Percentiles rank a stretch among this genome's conserved stretches.
Conservation (phyloP, 2,888 invertebrate species). For the Zhuqinia jingwanae region DNA sequence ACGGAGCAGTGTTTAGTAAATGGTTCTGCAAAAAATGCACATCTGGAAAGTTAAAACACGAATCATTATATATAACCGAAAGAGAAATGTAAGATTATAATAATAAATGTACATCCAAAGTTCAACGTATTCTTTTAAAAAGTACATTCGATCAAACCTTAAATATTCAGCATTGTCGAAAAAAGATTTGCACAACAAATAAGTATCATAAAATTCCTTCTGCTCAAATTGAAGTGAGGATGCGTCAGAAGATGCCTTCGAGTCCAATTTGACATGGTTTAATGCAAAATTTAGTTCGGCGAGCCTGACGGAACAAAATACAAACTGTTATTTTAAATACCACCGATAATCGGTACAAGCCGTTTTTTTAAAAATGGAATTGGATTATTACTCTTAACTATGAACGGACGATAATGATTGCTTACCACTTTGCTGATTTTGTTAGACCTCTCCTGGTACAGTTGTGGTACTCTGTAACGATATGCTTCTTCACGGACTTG, state of each 20-base stretch:
- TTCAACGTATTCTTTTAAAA: too few relatives aligned
- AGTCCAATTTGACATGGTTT: slow-evolving; percentile 84
- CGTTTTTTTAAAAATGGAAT: too few relatives aligned
- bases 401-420: slow-evolving; percentile 47
- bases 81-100: slow-evolving; percentile 61
- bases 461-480: slow-evolving; percentile 86
- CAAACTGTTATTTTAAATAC: too few relatives aligned
- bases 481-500: slow-evolving; percentile 85
- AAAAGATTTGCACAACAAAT: slow-evolving; percentile 91
- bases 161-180: slow-evolving; percentile 96
- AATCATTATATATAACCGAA: slow-evolving; percentile 1
- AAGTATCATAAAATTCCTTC: slow-evolving; percentile 87
- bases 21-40: slow-evolving; percentile 89
- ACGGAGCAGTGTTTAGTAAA: slow-evolving; percentile 85
- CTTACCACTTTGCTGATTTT: slow-evolving; percentile 91
- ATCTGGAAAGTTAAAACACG: slow-evolving; percentile 81
- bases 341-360: too few relatives aligned
- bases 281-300: slow-evolving; percentile 91
- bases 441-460: slow-evolving; percentile 90
- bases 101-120: too few relatives aligned
- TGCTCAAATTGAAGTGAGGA: slow-evolving; percentile 79
- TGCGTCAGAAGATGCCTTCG: slow-evolving; percentile 65
- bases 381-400: too few relatives aligned
- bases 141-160: slow-evolving; percentile 80
- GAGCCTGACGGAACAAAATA: slow-evolving; percentile 83